Conservation (phyloP, 2,888 invertebrate species). For the Spilarctia lutea region DNA sequence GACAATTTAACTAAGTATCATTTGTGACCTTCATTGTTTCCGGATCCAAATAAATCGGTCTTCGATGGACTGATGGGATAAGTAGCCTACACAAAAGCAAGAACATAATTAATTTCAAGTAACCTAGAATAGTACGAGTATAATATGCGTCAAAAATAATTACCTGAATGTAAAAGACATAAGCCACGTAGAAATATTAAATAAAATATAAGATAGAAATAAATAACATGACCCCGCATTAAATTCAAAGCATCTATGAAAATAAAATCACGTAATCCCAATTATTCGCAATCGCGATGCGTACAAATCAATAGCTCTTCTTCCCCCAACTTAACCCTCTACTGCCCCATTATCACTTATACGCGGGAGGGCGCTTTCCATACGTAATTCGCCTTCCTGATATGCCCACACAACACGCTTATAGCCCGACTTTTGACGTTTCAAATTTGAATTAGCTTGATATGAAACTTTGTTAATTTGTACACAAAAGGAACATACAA, state of each 20-base stretch:
- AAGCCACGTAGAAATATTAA: background rate
- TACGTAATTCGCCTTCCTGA: slow-evolving; percentile 14
- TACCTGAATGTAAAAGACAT: background rate
- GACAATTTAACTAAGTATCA: background rate
- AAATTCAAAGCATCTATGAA: background rate
- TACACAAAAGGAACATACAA: background rate
- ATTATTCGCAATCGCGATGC: slow-evolving; percentile 14
- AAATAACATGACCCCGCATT: no score
- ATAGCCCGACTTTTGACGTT: background rate
- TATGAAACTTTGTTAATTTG: background rate
- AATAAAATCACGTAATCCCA: slow-evolving; percentile 12
- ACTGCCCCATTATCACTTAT: slow-evolving; percentile 15
- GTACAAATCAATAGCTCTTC: slow-evolving; percentile 19
- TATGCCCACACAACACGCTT: slow-evolving; percentile 8
- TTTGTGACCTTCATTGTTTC: background rate
- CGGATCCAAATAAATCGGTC: background rate
- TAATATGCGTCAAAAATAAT: background rate
- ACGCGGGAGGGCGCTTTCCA: slow-evolving; percentile 7
- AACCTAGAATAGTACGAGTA: no score
- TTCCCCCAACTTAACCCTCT: slow-evolving; percentile 17
- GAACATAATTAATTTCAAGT: no score
- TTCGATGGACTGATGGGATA: background rate
- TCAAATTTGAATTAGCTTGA: slow-evolving; percentile 7
- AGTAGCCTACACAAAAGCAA: background rate
- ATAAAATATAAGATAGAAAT: background rate